phyloP scores from a whole-genome alignment of 2,888 invertebrate genomes.

The Clusia tigrina region DNA sequence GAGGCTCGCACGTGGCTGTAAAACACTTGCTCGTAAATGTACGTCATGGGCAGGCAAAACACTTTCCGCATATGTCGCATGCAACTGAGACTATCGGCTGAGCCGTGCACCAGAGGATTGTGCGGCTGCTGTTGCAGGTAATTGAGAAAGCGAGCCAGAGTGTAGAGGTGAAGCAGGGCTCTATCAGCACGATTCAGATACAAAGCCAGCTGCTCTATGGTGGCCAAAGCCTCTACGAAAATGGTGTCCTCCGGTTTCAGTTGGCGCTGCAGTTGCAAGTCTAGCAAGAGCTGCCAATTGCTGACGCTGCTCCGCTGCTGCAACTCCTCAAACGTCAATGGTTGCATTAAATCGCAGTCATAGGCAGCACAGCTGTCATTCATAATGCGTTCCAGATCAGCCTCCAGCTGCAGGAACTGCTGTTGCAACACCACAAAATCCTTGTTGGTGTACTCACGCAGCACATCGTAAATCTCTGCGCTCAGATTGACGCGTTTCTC shows the following conservation, averaged over 20 bases:
- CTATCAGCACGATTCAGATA: conserved; percentile 40
- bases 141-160: conserved; percentile 46
- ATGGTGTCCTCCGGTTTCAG: conserved; percentile 38
- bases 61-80: conserved; percentile 53
- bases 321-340: conserved; percentile 37
- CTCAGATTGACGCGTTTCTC: conserved; percentile 38
- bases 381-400: conserved; percentile 32
- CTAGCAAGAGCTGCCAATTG: conserved; percentile 44
- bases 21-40: conserved; percentile 46
- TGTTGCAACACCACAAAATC: conserved; percentile 22
- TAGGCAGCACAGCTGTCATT: conserved; percentile 15
- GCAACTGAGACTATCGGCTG: conserved; percentile 30
- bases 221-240: conserved; percentile 40
- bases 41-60: conserved; percentile 50
- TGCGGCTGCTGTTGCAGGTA: conserved; percentile 44
- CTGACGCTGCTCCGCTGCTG: conserved; percentile 29
- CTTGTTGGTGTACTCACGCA: conserved; percentile 31
- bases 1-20: conserved; percentile 37
- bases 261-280: conserved; percentile 37
- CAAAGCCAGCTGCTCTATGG: conserved; percentile 35
- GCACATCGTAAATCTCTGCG: conserved; percentile 36
- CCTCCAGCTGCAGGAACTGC: conserved; percentile 41
- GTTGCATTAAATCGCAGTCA: conserved; percentile 40
- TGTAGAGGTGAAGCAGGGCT: conserved; percentile 43
- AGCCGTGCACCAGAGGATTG: conserved; percentile 38